A percentile compares a stretch with the other conserved stretches of the same genome.
Conservation (phyloP, 2,113 vertebrate genomes). For the Corydoras sp. region DNA sequence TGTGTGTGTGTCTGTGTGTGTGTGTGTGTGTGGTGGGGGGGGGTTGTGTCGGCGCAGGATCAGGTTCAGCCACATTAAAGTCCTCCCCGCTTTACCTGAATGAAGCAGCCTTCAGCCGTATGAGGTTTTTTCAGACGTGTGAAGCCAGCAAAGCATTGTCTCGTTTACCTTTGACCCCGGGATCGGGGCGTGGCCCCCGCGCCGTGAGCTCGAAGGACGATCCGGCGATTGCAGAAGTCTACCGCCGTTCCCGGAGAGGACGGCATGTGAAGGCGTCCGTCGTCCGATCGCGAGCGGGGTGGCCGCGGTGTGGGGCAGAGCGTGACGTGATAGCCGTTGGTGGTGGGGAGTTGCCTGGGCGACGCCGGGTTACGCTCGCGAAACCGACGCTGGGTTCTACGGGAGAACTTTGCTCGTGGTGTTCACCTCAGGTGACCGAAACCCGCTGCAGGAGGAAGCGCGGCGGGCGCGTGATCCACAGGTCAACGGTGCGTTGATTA, state of each 20-base stretch:
- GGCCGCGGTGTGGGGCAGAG: too few species aligned
- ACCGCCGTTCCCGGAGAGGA: background rate
- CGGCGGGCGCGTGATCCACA: background rate
- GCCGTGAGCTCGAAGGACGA: background rate
- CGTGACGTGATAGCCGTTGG: too few species aligned
- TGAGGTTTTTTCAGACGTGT: background rate
- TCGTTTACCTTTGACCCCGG: slow-evolving; percentile 14
- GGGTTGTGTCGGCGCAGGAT: slow-evolving; percentile 10
- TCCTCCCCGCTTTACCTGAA: background rate
- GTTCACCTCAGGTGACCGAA: slow-evolving; percentile 20
- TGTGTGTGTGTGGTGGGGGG: background rate
- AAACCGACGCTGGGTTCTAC: too few species aligned
- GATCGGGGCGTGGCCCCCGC: background rate
- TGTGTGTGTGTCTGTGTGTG: too few species aligned
- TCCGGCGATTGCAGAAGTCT: background rate
- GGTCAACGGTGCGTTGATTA: background rate
- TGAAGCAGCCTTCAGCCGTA: background rate
- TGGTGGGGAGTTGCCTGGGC: too few species aligned
- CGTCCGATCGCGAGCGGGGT: too few species aligned
- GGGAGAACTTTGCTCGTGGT: background rate
- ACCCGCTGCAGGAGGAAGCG: slow-evolving; percentile 1
- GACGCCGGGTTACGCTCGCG: too few species aligned
- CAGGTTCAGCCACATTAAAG: slow-evolving; percentile 29
- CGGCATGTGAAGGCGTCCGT: background rate
- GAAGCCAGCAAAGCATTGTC: background rate